Percentiles rank a stretch among this genome's conserved stretches.
phyloP scores from a whole-genome alignment of 2,888 invertebrate genomes.

The Ferrisia virgata region DNA sequence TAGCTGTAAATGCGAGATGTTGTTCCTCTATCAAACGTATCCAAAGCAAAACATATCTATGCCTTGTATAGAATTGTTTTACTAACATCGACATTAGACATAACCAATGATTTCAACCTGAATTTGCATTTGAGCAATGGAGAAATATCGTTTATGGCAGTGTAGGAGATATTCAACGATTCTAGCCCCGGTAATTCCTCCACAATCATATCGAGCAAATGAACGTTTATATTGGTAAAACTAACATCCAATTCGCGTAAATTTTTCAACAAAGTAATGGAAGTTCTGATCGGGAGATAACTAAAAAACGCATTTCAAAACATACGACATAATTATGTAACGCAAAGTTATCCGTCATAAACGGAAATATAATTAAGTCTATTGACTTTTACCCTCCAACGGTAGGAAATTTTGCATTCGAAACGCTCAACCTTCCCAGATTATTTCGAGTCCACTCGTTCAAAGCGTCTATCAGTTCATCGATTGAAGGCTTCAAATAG shows the following conservation, averaged over 20 bases:
- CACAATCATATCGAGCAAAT: constrained; percentile 63
- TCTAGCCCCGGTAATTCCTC: constrained; percentile 64
- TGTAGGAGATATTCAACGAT: constrained; percentile 65
- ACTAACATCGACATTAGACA: constrained; percentile 45
- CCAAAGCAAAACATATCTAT: background rate
- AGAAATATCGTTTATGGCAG: constrained; percentile 62
- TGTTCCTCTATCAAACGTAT: background rate
- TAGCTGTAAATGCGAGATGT: background rate
- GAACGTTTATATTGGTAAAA: constrained; percentile 66
- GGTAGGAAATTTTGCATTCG: background rate
- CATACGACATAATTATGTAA: background rate
- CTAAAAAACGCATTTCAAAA: background rate
- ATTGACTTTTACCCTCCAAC: background rate
- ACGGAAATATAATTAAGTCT: background rate
- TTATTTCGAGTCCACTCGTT: constrained; percentile 65
- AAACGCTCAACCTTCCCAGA: constrained; percentile 61
- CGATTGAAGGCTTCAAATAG: constrained; percentile 60
- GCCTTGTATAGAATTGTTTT: background rate
- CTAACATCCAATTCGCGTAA: constrained; percentile 63
- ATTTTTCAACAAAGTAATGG: constrained; percentile 56
- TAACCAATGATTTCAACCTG: constrained; percentile 53
- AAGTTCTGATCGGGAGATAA: background rate
- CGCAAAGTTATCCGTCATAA: background rate
- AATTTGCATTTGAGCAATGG: constrained; percentile 60
- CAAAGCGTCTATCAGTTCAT: constrained; percentile 64